Percentiles rank a stretch among this genome's conserved stretches.
phyloP scores from a whole-genome alignment of 2,113 vertebrate genomes.

The Synchiropus splendidus region DNA sequence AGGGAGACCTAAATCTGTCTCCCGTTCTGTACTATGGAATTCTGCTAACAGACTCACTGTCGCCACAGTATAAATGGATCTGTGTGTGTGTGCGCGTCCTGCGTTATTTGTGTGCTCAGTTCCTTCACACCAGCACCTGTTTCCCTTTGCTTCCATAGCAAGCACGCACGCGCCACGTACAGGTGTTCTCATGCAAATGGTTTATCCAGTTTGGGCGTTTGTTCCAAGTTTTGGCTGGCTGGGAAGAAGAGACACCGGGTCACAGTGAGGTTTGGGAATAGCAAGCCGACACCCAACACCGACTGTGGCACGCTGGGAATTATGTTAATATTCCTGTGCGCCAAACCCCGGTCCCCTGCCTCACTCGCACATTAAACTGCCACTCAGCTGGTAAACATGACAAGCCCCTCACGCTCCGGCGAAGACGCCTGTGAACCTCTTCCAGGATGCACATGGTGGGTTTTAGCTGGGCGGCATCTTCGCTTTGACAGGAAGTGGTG shows the following conservation, averaged over 20 bases:
- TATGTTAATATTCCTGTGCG: constrained; percentile 61
- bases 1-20: constrained; percentile 64
- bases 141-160: no score
- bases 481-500: constrained; percentile 23
- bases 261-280: constrained; percentile 65
- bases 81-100: constrained; percentile 9
- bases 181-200: not conserved
- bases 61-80: constrained; percentile 72
- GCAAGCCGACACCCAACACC: constrained; percentile 58
- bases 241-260: constrained; percentile 62
- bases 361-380: constrained; percentile 55
- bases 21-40: constrained; percentile 66
- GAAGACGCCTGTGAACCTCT: not conserved
- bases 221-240: constrained; percentile 23
- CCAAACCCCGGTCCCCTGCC: constrained; percentile 38
- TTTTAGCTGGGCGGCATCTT: constrained; percentile 20
- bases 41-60: constrained; percentile 72
- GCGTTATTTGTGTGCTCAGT: not conserved
- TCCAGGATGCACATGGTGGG: constrained; percentile 4
- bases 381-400: constrained; percentile 64
- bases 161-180: not conserved
- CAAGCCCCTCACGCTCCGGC: constrained; percentile 23
- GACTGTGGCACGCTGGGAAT: constrained; percentile 55
- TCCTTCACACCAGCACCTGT: not conserved
- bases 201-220: constrained; percentile 4